These are phyloP conservation scores for Onychorhynchus coronatus DNA, from an alignment of 2,113 vertebrate species.

Conservation along the genomic window DNA sequence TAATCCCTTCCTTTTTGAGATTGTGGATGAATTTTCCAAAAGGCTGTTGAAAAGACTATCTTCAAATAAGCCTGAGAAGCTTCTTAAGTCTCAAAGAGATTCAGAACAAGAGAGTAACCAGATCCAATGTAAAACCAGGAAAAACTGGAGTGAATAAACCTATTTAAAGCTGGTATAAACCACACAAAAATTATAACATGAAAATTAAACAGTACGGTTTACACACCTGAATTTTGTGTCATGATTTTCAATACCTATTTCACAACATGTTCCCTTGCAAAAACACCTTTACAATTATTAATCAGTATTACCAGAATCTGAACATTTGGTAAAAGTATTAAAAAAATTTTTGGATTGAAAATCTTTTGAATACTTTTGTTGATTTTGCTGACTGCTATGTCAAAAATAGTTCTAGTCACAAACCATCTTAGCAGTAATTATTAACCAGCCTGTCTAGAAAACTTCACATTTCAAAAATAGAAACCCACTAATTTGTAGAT, in stretches of 20 bases:
- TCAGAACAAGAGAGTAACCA: neutral
- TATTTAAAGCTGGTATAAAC: neutral
- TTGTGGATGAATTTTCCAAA: neutral
- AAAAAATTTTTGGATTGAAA: neutral
- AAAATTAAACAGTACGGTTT: neutral
- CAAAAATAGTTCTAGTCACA: neutral
- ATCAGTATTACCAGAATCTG: neutral
- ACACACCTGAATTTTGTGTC: neutral
- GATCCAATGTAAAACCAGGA: neutral
- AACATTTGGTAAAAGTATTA: neutral
- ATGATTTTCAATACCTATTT: neutral
- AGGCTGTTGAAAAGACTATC: neutral
- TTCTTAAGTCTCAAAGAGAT: neutral
- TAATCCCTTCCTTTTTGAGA: constrained; percentile 23
- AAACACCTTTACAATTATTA: neutral
- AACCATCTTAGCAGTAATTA: neutral
- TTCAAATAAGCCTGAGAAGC: neutral
- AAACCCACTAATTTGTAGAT: neutral
- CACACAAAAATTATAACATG: neutral
- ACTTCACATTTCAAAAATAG: neutral
- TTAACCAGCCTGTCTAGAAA: neutral
- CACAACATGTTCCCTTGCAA: neutral
- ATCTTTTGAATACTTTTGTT: neutral
- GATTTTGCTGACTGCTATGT: neutral
- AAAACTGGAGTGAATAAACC: neutral